A percentile compares a stretch with the other conserved stretches of the same genome.
Conservation (phyloP, 2,113 vertebrate species). For the Athene cunicularia region DNA sequence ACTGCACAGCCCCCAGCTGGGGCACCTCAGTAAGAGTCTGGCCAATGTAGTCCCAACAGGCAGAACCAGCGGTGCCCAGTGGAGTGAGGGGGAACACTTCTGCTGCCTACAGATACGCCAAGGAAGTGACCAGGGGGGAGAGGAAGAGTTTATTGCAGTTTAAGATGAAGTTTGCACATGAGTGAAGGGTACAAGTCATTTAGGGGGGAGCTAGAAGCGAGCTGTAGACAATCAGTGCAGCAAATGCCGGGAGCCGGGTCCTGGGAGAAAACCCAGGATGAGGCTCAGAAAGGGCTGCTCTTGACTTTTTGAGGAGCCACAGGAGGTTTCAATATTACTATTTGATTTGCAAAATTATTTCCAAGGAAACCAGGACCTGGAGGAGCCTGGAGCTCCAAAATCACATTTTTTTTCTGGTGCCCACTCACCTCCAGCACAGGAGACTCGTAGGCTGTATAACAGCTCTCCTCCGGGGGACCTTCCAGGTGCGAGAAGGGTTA, state of each 20-base stretch:
- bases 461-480: not conserved
- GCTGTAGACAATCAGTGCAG: not conserved
- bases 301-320: not conserved
- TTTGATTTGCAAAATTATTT: not conserved
- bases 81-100: no score
- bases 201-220: rapidly evolving
- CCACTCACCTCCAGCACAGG: not conserved
- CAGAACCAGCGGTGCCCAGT: rapidly evolving
- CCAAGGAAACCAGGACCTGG: not conserved
- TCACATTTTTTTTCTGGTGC: not conserved
- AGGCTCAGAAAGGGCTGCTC: not conserved
- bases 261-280: not conserved
- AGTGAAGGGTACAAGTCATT: not conserved
- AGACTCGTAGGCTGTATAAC: rapidly evolving
- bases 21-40: not conserved
- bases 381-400: not conserved
- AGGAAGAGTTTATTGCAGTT: not conserved
- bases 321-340: not conserved
- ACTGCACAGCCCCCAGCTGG: rapidly evolving
- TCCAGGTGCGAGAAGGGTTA: not conserved
- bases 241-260: not conserved
- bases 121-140: not conserved
- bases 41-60: not conserved
- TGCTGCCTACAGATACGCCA: not conserved
- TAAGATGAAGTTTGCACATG: not conserved